These are phyloP conservation scores for Tachystola acroxantha DNA, from an alignment of 2,888 invertebrate genomes.

Conservation along the genomic window DNA sequence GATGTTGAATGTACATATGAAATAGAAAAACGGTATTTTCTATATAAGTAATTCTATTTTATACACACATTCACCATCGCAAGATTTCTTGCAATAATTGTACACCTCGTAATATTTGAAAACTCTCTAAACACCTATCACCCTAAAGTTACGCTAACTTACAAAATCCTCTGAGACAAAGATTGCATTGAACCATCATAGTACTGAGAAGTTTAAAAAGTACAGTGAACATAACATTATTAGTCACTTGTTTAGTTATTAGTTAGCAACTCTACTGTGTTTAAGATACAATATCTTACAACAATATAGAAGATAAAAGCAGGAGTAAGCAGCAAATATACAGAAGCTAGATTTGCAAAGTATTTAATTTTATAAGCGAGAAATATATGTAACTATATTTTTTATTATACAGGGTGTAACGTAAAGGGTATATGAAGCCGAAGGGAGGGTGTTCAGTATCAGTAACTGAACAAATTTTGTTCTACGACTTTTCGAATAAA, in stretches of 20 bases:
- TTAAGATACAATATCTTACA: slow-evolving; percentile 62
- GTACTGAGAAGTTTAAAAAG: slow-evolving; percentile 50
- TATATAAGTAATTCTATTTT: too few relatives aligned
- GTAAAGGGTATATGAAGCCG: too few relatives aligned
- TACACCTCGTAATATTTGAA: slow-evolving; percentile 15
- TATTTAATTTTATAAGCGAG: too few relatives aligned
- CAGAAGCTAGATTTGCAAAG: not conserved
- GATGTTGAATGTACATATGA: too few relatives aligned
- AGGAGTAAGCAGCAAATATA: slow-evolving; percentile 58
- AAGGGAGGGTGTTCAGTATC: too few relatives aligned
- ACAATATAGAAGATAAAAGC: slow-evolving; percentile 60
- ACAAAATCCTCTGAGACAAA: slow-evolving; percentile 66
- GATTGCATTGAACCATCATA: slow-evolving; percentile 74
- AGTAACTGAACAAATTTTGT: too few relatives aligned
- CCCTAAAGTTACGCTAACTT: slow-evolving; percentile 38
- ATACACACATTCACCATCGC: too few relatives aligned
- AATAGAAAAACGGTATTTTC: too few relatives aligned
- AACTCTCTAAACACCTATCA: slow-evolving; percentile 47
- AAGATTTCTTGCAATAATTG: too few relatives aligned
- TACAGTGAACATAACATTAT: slow-evolving; percentile 62
- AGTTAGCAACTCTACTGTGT: slow-evolving; percentile 65
- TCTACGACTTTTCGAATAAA: too few relatives aligned
- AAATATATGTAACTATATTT: too few relatives aligned
- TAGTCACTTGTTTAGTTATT: slow-evolving; percentile 45
- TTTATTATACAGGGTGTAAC: too few relatives aligned